phyloP scores from a whole-genome alignment of 2,797 vertebrate genomes.

The Phalloptychus januarius region DNA sequence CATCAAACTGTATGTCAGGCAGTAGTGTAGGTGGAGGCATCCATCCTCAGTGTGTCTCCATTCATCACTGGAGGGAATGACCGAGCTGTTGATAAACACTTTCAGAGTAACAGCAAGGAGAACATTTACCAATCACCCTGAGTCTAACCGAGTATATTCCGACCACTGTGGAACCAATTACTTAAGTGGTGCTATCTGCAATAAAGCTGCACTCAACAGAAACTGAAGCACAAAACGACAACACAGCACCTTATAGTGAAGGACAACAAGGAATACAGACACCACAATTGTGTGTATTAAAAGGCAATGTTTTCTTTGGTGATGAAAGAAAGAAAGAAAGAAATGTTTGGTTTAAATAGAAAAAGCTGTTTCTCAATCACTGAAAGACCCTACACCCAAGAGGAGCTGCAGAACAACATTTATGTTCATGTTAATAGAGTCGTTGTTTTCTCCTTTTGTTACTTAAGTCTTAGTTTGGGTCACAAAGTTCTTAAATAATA shows the following conservation, averaged over 20 bases:
- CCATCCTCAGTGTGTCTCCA: constrained; percentile 49
- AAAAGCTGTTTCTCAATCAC: not conserved
- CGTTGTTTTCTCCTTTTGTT: not conserved
- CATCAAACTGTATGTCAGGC: constrained; percentile 63
- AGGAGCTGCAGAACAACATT: not conserved
- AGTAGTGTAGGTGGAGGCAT: constrained; percentile 51
- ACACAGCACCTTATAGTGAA: constrained; percentile 14
- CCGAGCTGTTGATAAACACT: constrained; percentile 52
- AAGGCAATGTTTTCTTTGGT: constrained; percentile 43
- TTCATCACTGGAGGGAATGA: constrained; percentile 70
- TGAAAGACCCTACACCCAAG: not conserved
- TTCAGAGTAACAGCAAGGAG: constrained; percentile 30
- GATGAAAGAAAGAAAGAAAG: not conserved
- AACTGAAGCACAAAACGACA: constrained; percentile 16
- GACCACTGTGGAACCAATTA: constrained; percentile 22
- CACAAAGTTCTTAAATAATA: not conserved
- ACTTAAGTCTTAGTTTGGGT: not conserved
- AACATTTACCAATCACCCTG: constrained; percentile 33
- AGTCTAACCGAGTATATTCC: constrained; percentile 7
- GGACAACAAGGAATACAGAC: constrained; percentile 24
- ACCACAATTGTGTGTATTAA: constrained; percentile 20
- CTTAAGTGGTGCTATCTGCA: constrained; percentile 14
- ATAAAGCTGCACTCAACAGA: constrained; percentile 27
- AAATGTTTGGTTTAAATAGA: not conserved
- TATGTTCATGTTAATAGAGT: not conserved